phyloP scores from a whole-genome alignment of 2,113 vertebrate species.

The Chamaea fasciata region DNA sequence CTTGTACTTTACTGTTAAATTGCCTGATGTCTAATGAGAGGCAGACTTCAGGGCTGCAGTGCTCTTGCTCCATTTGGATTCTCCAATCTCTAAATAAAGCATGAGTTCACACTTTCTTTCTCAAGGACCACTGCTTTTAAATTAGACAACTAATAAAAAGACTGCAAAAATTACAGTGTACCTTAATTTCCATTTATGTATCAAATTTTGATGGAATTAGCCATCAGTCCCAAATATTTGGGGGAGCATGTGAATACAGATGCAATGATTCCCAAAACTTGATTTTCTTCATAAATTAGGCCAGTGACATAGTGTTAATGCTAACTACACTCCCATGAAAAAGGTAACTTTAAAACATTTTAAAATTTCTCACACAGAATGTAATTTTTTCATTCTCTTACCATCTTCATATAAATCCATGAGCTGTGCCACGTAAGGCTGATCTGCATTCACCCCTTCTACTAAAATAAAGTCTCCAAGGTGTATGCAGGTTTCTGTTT shows the following conservation, averaged over 20 bases:
- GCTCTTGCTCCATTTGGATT: not conserved
- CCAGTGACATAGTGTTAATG: not conserved
- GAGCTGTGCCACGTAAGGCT: slow-evolving; percentile 84
- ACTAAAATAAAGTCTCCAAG: slow-evolving; percentile 85
- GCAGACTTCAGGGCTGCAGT: not conserved
- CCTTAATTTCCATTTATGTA: not conserved
- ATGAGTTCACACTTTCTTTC: not conserved
- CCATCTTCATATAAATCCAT: slow-evolving; percentile 82
- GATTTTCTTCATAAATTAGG: not conserved
- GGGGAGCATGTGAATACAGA: not conserved
- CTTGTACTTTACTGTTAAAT: not conserved
- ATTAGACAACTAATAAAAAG: not conserved
- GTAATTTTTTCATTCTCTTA: slow-evolving; percentile 60
- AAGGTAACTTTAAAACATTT: not conserved
- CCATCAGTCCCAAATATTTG: not conserved
- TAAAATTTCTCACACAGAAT: not conserved
- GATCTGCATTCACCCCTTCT: slow-evolving; percentile 79
- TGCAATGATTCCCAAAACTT: not conserved
- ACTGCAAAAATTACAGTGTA: not conserved
- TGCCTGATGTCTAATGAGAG: not conserved
- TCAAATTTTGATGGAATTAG: not conserved
- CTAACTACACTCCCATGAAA: not conserved
- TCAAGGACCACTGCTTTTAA: not conserved
- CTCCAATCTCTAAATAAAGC: not conserved
- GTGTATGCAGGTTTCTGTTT: slow-evolving; percentile 48